phyloP scores from a whole-genome alignment of 1,140 invertebrate genomes.

The Drosophila miranda region DNA sequence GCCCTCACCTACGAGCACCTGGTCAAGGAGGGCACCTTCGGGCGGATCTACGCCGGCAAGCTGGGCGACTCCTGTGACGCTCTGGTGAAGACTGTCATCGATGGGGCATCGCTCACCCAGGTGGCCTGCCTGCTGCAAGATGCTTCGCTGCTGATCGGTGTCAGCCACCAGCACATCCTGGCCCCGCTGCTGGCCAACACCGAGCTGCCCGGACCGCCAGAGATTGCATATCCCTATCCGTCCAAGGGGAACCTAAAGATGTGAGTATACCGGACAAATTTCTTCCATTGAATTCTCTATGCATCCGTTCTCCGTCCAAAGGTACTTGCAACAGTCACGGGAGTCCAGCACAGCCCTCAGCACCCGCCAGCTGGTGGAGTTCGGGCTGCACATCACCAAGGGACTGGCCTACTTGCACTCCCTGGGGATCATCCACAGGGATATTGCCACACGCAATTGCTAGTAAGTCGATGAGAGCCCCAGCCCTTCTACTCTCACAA shows the following conservation, averaged over 20 bases:
- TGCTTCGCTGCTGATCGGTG: constrained; percentile 91
- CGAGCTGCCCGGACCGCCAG: constrained; percentile 88
- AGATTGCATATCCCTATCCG: constrained; percentile 91
- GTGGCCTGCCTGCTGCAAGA: constrained; percentile 91
- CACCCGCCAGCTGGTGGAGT: constrained; percentile 94
- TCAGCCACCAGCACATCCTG: constrained; percentile 92
- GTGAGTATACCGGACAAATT: constrained; percentile 83
- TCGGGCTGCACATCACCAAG: constrained; percentile 93
- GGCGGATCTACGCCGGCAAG: constrained; percentile 89
- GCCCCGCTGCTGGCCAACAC: constrained; percentile 91
- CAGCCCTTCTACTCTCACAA: too few species aligned
- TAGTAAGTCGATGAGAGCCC: constrained; percentile 86
- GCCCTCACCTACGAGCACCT: constrained; percentile 86
- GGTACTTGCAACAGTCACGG: constrained; percentile 86
- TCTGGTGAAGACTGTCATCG: constrained; percentile 92
- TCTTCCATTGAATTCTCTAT: neutral
- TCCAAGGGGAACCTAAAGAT: constrained; percentile 94
- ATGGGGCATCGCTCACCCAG: constrained; percentile 92
- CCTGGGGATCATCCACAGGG: constrained; percentile 93
- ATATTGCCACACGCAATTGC: constrained; percentile 95
- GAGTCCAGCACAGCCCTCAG: constrained; percentile 85
- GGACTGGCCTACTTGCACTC: constrained; percentile 95
- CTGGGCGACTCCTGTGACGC: constrained; percentile 89
- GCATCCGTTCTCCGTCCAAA: constrained; percentile 57
- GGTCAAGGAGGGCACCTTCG: constrained; percentile 92